A percentile compares a stretch with the other conserved stretches of the same genome.
Conservation (phyloP, 1,140 invertebrate species). For the Procambarus clarkii region DNA sequence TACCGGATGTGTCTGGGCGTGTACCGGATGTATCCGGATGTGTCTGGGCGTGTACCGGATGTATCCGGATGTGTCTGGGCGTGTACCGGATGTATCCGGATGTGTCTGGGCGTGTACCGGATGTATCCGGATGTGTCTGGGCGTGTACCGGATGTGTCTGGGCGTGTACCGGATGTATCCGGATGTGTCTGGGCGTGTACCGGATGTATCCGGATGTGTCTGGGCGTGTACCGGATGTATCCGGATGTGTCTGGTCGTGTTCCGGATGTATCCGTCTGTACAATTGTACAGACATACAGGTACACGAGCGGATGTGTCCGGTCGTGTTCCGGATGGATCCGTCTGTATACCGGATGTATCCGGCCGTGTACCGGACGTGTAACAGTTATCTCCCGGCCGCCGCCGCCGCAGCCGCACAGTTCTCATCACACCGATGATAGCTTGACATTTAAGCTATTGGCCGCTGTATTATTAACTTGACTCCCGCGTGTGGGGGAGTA, state of each 20-base stretch:
- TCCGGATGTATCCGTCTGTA: too few species aligned
- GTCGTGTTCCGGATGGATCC: not conserved
- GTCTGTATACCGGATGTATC: not conserved
- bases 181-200: not conserved
- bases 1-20: not conserved
- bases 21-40: not conserved
- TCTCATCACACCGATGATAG: too few species aligned
- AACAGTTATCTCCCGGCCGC: too few species aligned
- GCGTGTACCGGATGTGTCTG: not conserved
- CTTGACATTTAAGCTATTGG: too few species aligned
- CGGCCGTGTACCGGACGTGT: not conserved
- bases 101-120: not conserved
- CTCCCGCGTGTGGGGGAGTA: too few species aligned
- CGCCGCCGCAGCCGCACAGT: too few species aligned
- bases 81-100: not conserved
- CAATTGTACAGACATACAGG: not conserved
- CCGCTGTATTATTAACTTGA: too few species aligned
- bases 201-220: not conserved
- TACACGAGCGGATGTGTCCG: not conserved
- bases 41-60: not conserved
- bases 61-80: not conserved
- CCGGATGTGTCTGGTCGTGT: not conserved
- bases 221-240: not conserved
- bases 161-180: not conserved
- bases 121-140: not conserved